phyloP scores from a whole-genome alignment of 2,888 invertebrate species.

The Troides oblongomaculatus region DNA sequence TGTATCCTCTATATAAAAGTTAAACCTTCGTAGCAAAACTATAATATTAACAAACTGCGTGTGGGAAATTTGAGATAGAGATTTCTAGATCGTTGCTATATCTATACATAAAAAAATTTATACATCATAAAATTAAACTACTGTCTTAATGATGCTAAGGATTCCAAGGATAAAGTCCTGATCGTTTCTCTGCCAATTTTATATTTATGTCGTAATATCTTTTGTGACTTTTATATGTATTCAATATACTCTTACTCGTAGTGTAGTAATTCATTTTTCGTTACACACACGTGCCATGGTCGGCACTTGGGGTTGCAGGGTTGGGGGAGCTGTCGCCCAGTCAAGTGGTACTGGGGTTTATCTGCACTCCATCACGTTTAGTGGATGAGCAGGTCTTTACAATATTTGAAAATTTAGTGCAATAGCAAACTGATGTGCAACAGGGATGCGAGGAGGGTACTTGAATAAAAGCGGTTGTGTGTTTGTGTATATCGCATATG shows the following conservation, averaged over 20 bases:
- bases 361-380: conserved; percentile 59
- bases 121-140: too few relatives aligned
- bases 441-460: conserved; percentile 19
- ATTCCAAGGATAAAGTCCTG: too few relatives aligned
- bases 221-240: too few relatives aligned
- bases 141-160: too few relatives aligned
- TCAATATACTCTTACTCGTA: background rate
- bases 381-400: conserved; percentile 29
- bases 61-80: too few relatives aligned
- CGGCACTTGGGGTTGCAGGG: conserved; percentile 29
- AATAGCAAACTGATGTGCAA: conserved; percentile 13
- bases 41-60: too few relatives aligned
- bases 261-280: background rate
- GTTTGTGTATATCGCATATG: background rate
- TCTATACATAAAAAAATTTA: too few relatives aligned
- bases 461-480: background rate
- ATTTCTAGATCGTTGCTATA: too few relatives aligned
- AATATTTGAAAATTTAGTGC: conserved; percentile 22
- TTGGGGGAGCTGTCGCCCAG: conserved; percentile 35
- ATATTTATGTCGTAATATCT: too few relatives aligned
- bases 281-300: conserved; percentile 37
- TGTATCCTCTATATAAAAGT: too few relatives aligned
- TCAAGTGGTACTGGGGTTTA: conserved; percentile 48
- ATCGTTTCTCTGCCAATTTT: too few relatives aligned
- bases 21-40: too few relatives aligned